phyloP scores from a whole-genome alignment of 1,140 invertebrate species.

The Brachionus koreanus region DNA sequence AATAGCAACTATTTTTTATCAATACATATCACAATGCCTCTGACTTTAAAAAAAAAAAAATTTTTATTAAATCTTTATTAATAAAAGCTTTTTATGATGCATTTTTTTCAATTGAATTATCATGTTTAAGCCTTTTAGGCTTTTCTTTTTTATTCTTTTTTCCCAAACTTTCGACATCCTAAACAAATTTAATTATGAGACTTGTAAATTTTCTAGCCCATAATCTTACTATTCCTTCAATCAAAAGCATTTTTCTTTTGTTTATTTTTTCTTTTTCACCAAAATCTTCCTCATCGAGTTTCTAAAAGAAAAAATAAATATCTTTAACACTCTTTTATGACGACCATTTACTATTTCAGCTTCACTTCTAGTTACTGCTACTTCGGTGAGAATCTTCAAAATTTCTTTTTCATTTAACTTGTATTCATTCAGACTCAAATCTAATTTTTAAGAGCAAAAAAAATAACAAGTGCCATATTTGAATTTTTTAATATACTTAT shows the following conservation, averaged over 20 bases:
- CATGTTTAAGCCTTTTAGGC: background rate
- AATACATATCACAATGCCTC: too few relatives aligned
- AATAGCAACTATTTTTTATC: too few relatives aligned
- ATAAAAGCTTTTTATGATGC: background rate
- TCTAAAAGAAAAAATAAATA: background rate
- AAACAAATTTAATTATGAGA: background rate
- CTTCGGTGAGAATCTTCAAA: constrained; percentile 41
- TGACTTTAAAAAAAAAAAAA: too few relatives aligned
- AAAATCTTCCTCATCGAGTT: constrained; percentile 45
- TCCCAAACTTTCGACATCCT: background rate
- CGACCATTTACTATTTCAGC: constrained; percentile 22
- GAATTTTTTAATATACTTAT: constrained; percentile 64
- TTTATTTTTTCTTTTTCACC: constrained; percentile 43
- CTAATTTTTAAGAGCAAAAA: background rate
- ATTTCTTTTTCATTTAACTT: constrained; percentile 44
- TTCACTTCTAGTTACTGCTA: constrained; percentile 34
- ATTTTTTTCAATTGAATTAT: background rate
- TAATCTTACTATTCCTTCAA: constrained; percentile 37
- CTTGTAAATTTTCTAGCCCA: background rate
- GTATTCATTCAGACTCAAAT: constrained; percentile 20
- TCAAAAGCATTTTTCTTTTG: constrained; percentile 43
- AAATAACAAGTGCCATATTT: background rate
- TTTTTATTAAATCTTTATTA: background rate
- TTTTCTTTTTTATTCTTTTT: background rate
- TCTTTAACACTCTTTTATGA: background rate